Percentiles rank a stretch among this genome's conserved stretches.
phyloP scores from a whole-genome alignment of 2,113 vertebrate species.

The Alethe diademata region DNA sequence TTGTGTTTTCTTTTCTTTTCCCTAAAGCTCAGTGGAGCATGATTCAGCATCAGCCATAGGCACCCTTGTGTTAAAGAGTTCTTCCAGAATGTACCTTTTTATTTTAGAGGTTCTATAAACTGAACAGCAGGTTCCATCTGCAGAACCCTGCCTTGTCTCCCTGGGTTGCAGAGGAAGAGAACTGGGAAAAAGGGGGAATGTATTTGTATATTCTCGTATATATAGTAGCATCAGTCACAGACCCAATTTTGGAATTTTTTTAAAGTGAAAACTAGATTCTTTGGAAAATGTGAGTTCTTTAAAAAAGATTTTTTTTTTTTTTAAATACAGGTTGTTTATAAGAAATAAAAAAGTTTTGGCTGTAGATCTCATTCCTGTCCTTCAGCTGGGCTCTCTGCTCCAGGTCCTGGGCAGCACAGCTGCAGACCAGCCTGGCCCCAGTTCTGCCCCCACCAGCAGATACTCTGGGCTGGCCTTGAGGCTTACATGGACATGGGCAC shows the following conservation, averaged over 20 bases:
- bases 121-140: background rate
- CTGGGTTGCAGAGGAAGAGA: background rate
- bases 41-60: background rate
- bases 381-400: background rate
- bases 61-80: background rate
- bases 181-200: background rate
- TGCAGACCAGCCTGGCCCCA: background rate
- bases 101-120: background rate
- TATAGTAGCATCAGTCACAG: background rate
- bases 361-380: background rate
- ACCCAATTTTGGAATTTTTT: background rate
- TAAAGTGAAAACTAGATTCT: background rate
- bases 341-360: background rate
- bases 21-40: conserved; percentile 1
- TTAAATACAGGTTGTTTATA: background rate
- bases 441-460: fast-evolving
- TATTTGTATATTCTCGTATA: background rate
- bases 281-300: background rate
- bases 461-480: background rate
- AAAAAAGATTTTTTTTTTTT: background rate
- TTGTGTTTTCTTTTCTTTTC: conserved; percentile 32
- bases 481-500: background rate
- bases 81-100: background rate
- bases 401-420: background rate
- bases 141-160: background rate